Base-by-base conservation (phyloP, 2,797 vertebrate genomes). In the Brachyrhaphis roseni region DNA sequence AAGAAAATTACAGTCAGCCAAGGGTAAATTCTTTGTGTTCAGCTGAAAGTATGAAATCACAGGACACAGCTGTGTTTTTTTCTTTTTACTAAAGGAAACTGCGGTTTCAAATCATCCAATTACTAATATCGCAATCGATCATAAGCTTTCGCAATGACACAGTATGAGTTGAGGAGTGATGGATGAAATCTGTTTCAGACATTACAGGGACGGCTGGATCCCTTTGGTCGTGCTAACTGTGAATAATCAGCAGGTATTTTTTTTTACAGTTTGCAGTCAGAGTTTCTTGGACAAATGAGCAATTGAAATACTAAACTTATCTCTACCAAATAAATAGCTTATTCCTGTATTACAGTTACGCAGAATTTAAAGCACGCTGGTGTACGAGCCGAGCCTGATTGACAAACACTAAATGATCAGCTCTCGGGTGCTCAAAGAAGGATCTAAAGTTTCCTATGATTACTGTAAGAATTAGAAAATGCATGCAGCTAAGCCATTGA, bases 61-160 rank as follows among this genome's bases (percentile, higher is more conserved):
- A 12, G 79, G 86, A 49, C 55, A 68, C 80, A 72, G 82, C 78
- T 39, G 18, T 72, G 77, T 78, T 78, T 76, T 80, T 59, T 70
- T 78, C 68, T 53, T 68, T 72, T 84, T 78, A 15, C 80, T 87
- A 51, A 62, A 75, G 82, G 76, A 39, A 59, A 39, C 80, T 73
- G 79, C 84, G 70, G 77, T 74, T 89, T 86, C 59, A 78, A 92
- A 87, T 91, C 90, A 86, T 86, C 79, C 82, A 89, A 88, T 94
- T 86, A 88, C 86, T 88, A 79, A 94, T 90, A 80, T 87, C 28
- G 34, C 83, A 88, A 93, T 94, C 92, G 91, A 93, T 94, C 91
- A 94, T 84, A 79, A 78, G 91, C 92, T 86, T 87, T 89, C 74
- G 81, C 18, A n/a, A 64, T 88, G 91, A 87, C 88, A 89, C 84